Evolutionary conservation across 2,888 invertebrate species (phyloP), one percentile per base, ranked within the genome.

Genomic region (Eueremaeus valkanovi): DNA sequence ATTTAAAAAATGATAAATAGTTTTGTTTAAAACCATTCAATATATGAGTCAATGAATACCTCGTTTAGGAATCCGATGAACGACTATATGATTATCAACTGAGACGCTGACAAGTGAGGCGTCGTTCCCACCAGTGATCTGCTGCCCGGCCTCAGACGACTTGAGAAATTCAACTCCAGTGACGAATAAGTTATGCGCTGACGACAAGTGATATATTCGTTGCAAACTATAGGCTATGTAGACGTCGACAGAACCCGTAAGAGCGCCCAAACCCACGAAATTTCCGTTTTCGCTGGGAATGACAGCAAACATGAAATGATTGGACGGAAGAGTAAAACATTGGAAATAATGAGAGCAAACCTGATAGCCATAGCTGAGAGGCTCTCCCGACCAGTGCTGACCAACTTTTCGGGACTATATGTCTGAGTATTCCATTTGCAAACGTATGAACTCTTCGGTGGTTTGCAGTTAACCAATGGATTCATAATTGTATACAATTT

Each of bases 171-270:
- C 92, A 80, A 99, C 85, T 16, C 95, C 96, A 73, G 98, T 98
- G 78, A 99, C 92, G 86, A 99, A 99, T 90, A 95, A 95, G 81
- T 90, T 91, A 87, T 98, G 97, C 78, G 93, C 93, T 82, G 88
- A 88, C 79, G 88, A 86, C 83, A 95, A 89, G 84, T 91, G 90
- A 81, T 95, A 87, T 78, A 93, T 89, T 81, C 89, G 89, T 91
- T 93, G 85, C 81, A 97, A 87, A 85, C 92, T 96, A 84, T 94
- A 96, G 66, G 93, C 91, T 79, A 94, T 88, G 82, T 92, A 93
- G 80, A 97, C 90, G 79, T 92, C 90, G 18, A 97, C 92, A 80
- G 91, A 92, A 70, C 96, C 96, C 76, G 91, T 91, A 92, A 96
- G 95, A 55, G 94, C 94, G 11, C 96, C 97, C 21, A 94, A 89